Evolutionary conservation across 2,888 invertebrate species (phyloP).

Genomic region (Strigamia maritima): DNA sequence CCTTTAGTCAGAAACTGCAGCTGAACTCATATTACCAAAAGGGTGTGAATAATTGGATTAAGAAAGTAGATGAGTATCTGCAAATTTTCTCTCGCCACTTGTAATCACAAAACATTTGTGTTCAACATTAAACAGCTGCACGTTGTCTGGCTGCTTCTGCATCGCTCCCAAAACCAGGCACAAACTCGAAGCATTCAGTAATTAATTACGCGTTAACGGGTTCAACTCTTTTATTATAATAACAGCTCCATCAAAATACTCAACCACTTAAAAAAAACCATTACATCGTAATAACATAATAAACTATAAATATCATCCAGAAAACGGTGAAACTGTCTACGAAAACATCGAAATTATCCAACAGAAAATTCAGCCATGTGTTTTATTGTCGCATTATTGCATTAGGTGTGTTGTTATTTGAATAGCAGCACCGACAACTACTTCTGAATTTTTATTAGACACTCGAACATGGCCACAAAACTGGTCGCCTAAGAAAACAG

Average conservation of each 20-base stretch:
- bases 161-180: not conserved
- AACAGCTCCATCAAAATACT: not conserved
- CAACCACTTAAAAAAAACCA: not conserved
- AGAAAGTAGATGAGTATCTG: not conserved
- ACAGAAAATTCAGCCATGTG: too few species aligned
- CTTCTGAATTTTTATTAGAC: not conserved
- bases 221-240: not conserved
- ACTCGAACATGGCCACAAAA: not conserved
- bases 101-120: not conserved
- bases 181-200: not conserved
- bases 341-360: too few species aligned
- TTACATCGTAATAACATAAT: too few species aligned
- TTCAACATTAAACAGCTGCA: not conserved
- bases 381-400: too few species aligned
- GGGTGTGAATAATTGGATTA: not conserved
- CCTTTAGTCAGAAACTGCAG: not conserved
- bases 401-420: not conserved
- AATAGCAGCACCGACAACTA: not conserved
- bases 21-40: not conserved
- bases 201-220: not conserved
- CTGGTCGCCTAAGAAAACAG: not conserved
- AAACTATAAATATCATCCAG: too few species aligned
- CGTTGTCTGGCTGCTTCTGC: not conserved
- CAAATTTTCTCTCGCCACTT: not conserved
- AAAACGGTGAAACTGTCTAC: too few species aligned